phyloP scores from a whole-genome alignment of 2,797 vertebrate species.

The Passerculus sandwichensis region DNA sequence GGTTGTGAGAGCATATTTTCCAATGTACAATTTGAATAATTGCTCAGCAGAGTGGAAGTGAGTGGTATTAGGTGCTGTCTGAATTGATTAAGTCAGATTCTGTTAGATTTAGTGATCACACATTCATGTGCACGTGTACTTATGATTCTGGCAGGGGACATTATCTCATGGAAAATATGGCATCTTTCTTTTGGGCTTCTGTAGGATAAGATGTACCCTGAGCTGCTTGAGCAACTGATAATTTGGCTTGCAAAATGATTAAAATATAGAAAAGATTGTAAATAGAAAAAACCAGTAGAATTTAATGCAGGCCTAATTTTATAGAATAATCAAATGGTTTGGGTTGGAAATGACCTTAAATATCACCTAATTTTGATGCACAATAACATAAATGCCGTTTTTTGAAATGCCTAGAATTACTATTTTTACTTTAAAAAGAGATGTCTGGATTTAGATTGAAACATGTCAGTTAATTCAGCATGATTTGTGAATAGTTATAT shows the following conservation, averaged over 20 bases:
- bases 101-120: not conserved
- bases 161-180: not conserved
- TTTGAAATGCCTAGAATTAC: not conserved
- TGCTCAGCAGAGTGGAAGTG: not conserved
- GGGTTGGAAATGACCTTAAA: not conserved
- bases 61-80: not conserved
- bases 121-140: not conserved
- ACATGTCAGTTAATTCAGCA: not conserved
- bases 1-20: not conserved
- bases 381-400: not conserved
- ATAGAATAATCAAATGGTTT: not conserved
- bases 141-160: not conserved
- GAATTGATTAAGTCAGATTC: not conserved
- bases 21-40: not conserved
- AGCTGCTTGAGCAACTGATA: not conserved
- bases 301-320: not conserved
- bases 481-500: not conserved
- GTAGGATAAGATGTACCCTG: not conserved
- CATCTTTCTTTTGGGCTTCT: not conserved
- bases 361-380: not conserved
- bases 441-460: not conserved
- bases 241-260: not conserved
- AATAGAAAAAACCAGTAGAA: not conserved
- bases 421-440: not conserved
- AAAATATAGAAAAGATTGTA: not conserved